Base-by-base conservation (phyloP, 2,113 vertebrate species). In the Esox niger region DNA sequence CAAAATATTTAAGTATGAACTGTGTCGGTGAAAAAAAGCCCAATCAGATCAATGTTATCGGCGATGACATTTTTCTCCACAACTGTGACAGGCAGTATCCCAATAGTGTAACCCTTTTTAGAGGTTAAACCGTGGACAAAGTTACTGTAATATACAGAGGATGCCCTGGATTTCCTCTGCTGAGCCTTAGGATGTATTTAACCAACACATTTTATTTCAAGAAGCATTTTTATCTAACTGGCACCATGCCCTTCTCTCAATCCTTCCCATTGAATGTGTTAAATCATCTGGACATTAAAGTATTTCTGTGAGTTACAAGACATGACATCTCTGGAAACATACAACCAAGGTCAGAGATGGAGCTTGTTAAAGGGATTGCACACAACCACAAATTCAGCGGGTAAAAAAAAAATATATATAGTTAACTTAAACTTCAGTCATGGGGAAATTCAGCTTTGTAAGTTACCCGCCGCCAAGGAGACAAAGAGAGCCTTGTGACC, bases 321-420 rank as follows among this genome's bases (percentile, higher is more conserved):
- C 88, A 89, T 88, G 87, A 88, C 87, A 85, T 88, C 76, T 87
- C 78, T 82, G 80, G 84, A 86, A 90, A 90, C 81, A 85, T 86
- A 86, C 86, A 89, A 86, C 76, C 68, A 71, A 73, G 87, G 88
- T 90, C 87, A 91, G 89, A 89, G 88, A 90, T 89, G 90, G 90
- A 89, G 88, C 88, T 91, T 78, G 76, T 91, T 91, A 87, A 43
- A 82, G 83, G 83, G 85, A 86, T 84, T 86, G 81, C 86, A 84
- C 86, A 84, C 79, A 77, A 87, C 90, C 87, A 84, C 84, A 90
- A 84, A 87, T 79, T 83, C 74, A 77, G 68, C 79, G 72, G 56
- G 74, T 65, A 73, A 64, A 58, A 67, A 82, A 83, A 81, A 79
- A n/a, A n/a, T n/a, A n/a, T n/a, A n/a, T 90, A 90, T 89, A 80